These are phyloP conservation scores for Bambusicola thoracicus DNA, from an alignment of 2,113 vertebrate species.

Conservation along the genomic window DNA sequence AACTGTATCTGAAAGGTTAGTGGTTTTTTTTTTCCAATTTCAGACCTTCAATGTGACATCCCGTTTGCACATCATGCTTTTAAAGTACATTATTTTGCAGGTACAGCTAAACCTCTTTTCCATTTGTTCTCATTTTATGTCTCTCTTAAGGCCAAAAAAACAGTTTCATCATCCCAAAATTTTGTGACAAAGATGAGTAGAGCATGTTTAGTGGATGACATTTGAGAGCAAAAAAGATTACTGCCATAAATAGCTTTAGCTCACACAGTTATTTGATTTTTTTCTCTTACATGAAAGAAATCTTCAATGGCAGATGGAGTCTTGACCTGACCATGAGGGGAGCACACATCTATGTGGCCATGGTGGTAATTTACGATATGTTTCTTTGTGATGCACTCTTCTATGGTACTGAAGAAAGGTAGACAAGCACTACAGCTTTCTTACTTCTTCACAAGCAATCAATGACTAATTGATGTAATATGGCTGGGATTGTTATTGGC, in stretches of 20 bases:
- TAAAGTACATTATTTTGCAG: background rate
- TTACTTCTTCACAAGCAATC: conserved; percentile 8
- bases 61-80: background rate
- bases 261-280: background rate
- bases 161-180: background rate
- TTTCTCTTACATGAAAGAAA: background rate
- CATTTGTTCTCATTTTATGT: background rate
- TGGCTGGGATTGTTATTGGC: conserved; percentile 11
- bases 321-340: background rate
- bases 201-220: background rate
- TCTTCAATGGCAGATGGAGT: background rate
- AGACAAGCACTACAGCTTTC: background rate
- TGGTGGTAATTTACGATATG: rapidly evolving
- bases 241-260: background rate
- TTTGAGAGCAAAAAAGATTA: background rate
- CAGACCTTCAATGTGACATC: background rate
- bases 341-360: rapidly evolving
- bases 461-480: conserved; percentile 18
- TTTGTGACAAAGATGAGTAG: background rate
- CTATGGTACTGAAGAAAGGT: background rate
- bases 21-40: background rate
- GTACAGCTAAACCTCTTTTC: background rate
- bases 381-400: background rate
- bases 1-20: background rate
- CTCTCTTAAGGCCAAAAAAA: background rate